Conservation (phyloP, 2,888 invertebrate genomes). For the Eupithecia subfuscata region DNA sequence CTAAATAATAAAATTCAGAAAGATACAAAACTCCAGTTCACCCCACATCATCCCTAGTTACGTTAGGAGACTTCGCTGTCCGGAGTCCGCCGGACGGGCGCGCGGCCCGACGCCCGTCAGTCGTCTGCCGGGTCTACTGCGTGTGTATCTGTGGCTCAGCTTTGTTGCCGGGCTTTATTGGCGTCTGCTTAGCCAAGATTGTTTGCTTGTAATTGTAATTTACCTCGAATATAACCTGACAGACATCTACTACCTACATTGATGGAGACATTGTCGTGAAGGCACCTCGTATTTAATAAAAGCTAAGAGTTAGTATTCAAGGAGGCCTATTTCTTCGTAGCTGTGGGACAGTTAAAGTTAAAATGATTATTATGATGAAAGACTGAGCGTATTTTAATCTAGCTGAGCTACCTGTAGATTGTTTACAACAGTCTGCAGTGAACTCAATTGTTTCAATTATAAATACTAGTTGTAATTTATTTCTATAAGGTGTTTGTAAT, state of each 20-base stretch:
- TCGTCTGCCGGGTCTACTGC: slow-evolving; percentile 6
- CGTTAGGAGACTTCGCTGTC: neutral
- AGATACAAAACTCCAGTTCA: neutral
- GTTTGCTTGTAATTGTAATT: slow-evolving; percentile 7
- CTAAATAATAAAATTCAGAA: neutral
- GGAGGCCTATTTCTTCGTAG: too few species aligned
- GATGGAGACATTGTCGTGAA: neutral
- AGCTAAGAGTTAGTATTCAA: neutral
- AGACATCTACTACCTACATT: neutral
- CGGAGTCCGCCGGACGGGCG: slow-evolving; percentile 26
- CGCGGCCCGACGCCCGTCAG: slow-evolving; percentile 19
- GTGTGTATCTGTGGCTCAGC: neutral
- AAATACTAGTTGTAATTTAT: too few species aligned
- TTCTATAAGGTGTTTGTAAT: too few species aligned
- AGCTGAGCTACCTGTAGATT: too few species aligned
- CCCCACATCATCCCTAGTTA: slow-evolving; percentile 2
- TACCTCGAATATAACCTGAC: neutral
- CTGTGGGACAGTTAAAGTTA: too few species aligned
- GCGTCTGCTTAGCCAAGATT: slow-evolving; percentile 3
- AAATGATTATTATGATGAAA: too few species aligned
- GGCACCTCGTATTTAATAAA: neutral
- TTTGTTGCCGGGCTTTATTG: slow-evolving; percentile 8
- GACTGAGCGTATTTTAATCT: too few species aligned
- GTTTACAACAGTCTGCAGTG: too few species aligned
- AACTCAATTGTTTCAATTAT: too few species aligned